Evolutionary conservation across 2,797 vertebrate genomes (phyloP).

Genomic region (Lepus townsendii): DNA sequence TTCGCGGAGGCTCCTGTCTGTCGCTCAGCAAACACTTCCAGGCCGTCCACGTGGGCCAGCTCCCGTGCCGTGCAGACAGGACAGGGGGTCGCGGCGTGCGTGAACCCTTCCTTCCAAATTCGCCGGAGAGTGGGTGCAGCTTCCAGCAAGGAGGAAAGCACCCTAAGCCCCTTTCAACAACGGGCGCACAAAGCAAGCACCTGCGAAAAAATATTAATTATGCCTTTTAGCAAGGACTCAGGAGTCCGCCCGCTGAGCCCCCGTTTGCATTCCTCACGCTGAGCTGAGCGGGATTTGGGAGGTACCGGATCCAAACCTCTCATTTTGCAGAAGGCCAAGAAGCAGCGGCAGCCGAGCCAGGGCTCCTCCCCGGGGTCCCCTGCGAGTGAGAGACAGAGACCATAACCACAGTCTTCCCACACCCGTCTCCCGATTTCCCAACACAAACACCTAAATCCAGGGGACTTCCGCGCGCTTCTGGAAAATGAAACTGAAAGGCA

Average conservation of each 20-base stretch:
- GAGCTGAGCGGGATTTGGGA: neutral
- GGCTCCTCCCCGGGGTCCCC: neutral
- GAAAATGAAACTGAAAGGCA: too few relatives aligned
- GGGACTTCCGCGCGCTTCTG: too few relatives aligned
- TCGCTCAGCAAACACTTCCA: neutral
- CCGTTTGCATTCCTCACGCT: neutral
- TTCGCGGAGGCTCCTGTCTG: neutral
- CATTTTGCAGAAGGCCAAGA: neutral
- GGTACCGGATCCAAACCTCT: neutral
- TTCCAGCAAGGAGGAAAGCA: conserved; percentile 36
- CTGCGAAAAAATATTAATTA: conserved; percentile 44
- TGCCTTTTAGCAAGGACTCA: neutral
- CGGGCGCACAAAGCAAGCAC: neutral
- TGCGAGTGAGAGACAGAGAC: accelerated
- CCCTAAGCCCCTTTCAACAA: conserved; percentile 33
- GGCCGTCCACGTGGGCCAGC: accelerated
- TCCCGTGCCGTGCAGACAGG: accelerated
- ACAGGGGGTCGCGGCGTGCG: accelerated
- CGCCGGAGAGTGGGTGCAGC: neutral
- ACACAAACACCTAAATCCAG: neutral
- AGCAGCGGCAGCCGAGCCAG: accelerated
- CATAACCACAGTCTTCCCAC: accelerated
- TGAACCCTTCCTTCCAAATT: neutral
- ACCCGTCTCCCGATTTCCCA: conserved; percentile 16
- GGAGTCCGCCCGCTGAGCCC: neutral